A percentile compares a stretch with the other conserved stretches of the same genome.
Conservation (phyloP, 2,888 invertebrate genomes). For the Apamea sordens region DNA sequence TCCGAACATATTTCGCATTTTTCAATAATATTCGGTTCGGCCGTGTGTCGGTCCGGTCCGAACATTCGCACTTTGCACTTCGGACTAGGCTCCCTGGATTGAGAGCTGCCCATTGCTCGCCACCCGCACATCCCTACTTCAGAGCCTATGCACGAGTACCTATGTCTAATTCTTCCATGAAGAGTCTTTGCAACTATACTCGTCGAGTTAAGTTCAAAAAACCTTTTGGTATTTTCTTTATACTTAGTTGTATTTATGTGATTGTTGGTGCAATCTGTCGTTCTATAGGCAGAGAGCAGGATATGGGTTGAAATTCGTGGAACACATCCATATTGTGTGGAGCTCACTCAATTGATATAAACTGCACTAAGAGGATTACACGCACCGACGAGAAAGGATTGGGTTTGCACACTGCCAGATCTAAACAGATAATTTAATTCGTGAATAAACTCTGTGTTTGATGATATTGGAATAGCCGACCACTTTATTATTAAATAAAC, state of each 20-base stretch:
- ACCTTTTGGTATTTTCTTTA: too few species aligned
- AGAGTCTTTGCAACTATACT: background rate
- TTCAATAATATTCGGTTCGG: too few species aligned
- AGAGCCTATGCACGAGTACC: too few species aligned
- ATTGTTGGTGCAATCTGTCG: constrained; percentile 1
- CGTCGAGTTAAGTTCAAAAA: background rate
- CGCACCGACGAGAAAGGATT: constrained; percentile 29
- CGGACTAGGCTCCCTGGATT: too few species aligned
- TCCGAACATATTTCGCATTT: too few species aligned
- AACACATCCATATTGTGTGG: constrained; percentile 40
- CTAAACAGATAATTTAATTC: constrained; percentile 53
- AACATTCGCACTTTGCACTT: too few species aligned
- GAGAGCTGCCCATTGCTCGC: too few species aligned
- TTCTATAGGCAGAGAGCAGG: background rate
- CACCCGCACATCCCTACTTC: too few species aligned
- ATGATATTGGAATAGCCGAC: constrained; percentile 3
- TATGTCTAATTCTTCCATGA: background rate
- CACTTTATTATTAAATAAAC: background rate
- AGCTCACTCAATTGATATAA: constrained; percentile 54
- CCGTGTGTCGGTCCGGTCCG: too few species aligned
- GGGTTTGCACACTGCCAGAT: constrained; percentile 4
- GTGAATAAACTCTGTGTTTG: constrained; percentile 17
- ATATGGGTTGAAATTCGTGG: constrained; percentile 14
- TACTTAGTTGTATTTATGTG: background rate
- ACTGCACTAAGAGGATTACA: constrained; percentile 63